A percentile compares a stretch with the other conserved stretches of the same genome.
These are phyloP conservation scores for Lochmaea crataegi DNA, from an alignment of 2,888 invertebrate species.

Conservation along the genomic window DNA sequence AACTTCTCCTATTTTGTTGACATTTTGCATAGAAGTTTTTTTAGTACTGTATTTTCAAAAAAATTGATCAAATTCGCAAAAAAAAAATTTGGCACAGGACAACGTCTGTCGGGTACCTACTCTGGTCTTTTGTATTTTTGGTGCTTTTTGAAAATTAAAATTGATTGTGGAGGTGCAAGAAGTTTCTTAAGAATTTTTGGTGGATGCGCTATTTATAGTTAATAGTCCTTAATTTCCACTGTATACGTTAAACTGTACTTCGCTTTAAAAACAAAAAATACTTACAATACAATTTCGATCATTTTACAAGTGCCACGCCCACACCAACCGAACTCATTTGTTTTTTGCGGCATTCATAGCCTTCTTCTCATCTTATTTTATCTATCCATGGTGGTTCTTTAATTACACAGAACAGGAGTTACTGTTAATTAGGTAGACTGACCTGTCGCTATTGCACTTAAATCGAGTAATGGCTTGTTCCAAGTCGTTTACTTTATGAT, in stretches of 20 bases:
- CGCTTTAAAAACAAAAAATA: slow-evolving; percentile 14
- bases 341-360: slow-evolving; percentile 47
- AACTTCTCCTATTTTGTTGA: too few species aligned
- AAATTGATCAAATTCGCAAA: too few species aligned
- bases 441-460: slow-evolving; percentile 28
- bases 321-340: slow-evolving; percentile 59
- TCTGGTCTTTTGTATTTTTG: too few species aligned
- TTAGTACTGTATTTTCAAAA: too few species aligned
- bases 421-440: slow-evolving; percentile 26
- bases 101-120: too few species aligned
- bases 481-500: slow-evolving; percentile 22
- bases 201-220: not conserved
- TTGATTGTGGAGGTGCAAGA: too few species aligned
- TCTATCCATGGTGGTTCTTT: slow-evolving; percentile 28
- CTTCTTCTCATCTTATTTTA: slow-evolving; percentile 30
- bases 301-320: slow-evolving; percentile 57
- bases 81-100: too few species aligned
- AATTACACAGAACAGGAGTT: slow-evolving; percentile 23
- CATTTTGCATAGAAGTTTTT: too few species aligned
- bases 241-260: not conserved
- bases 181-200: not conserved
- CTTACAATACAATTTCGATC: slow-evolving; percentile 44
- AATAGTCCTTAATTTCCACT: not conserved
- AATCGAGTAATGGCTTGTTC: slow-evolving; percentile 22
- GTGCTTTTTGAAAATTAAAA: too few species aligned